These are phyloP conservation scores for Eurystomus glaucurus DNA, from an alignment of 2,797 vertebrate genomes.

Conservation along the genomic window DNA sequence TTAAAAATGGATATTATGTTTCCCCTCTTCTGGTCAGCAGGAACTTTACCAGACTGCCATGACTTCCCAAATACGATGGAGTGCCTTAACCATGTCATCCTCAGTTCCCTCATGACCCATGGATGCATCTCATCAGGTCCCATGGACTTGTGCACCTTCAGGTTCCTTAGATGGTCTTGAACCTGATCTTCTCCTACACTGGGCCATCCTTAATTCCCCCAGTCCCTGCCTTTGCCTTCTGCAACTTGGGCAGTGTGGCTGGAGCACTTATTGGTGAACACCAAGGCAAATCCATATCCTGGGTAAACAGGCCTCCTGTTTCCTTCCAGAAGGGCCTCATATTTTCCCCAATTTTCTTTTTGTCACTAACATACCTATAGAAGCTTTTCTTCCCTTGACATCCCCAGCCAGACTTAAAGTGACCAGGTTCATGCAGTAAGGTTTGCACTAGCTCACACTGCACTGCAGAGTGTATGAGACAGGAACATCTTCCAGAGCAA, in stretches of 20 bases:
- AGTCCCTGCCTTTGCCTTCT: not conserved
- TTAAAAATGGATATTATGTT: not conserved
- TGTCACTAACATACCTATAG: not conserved
- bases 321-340: not conserved
- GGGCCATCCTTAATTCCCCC: not conserved
- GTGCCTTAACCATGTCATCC: not conserved
- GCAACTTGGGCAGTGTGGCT: not conserved
- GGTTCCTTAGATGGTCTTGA: not conserved
- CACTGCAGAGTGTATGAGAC: fast-evolving
- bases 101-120: not conserved
- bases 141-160: not conserved
- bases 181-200: not conserved
- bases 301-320: not conserved
- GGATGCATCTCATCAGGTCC: not conserved
- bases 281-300: not conserved
- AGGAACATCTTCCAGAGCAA: not conserved
- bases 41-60: not conserved
- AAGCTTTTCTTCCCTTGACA: not conserved
- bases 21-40: not conserved
- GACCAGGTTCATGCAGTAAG: fast-evolving
- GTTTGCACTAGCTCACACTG: not conserved
- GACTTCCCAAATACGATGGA: not conserved
- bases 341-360: not conserved
- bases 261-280: not conserved
- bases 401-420: not conserved